Conservation (phyloP, 1,140 invertebrate species). For the Zaprionus ghesquierei region DNA sequence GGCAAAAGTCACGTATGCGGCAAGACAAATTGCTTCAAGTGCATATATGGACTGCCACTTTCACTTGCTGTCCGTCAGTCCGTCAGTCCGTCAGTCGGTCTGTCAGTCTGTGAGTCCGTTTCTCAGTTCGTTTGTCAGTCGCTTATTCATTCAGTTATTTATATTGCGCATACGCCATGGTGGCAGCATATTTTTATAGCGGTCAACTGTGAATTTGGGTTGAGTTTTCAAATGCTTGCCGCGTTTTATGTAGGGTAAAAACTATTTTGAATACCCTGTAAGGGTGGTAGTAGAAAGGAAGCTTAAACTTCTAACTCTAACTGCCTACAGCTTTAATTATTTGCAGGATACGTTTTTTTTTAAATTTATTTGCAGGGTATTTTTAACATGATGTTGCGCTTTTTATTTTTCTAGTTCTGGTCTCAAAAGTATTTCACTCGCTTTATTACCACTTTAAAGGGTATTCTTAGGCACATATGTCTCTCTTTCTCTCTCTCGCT, state of each 20-base stretch:
- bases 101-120: conserved; percentile 1
- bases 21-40: conserved; percentile 77
- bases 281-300: neutral
- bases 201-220: conserved; percentile 69
- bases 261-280: conserved; percentile 22
- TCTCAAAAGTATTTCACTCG: too few species aligned
- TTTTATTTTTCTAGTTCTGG: too few species aligned
- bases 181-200: conserved; percentile 53
- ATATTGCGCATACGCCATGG: conserved; percentile 73
- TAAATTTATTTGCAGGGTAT: too few species aligned
- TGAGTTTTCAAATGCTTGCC: conserved; percentile 37
- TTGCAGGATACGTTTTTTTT: too few species aligned
- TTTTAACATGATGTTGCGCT: too few species aligned
- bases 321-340: too few species aligned
- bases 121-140: conserved; percentile 20
- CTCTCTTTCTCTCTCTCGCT: neutral
- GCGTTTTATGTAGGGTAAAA: conserved; percentile 37
- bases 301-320: neutral
- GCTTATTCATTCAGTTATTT: conserved; percentile 68
- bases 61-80: conserved; percentile 32
- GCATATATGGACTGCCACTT: conserved; percentile 47
- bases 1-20: conserved; percentile 70
- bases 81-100: conserved; percentile 10
- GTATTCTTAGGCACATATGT: conserved; percentile 8
- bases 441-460: neutral